These are phyloP conservation scores for western clawed frog (Xenopus tropicalis) DNA, from an alignment of 2,113 vertebrate species.

Conservation along the genomic window DNA sequence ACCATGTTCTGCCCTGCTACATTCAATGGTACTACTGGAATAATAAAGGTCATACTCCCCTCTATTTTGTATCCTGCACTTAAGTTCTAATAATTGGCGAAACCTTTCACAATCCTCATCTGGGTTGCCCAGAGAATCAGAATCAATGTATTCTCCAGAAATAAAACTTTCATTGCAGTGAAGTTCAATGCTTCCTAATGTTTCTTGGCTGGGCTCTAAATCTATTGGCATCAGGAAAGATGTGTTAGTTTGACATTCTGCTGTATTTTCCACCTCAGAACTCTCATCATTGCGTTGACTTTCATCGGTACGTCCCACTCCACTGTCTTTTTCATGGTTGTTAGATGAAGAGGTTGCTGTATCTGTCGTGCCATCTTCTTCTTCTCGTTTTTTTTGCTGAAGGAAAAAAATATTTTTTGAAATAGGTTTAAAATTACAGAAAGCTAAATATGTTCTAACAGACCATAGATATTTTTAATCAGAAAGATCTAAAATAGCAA, in stretches of 20 bases:
- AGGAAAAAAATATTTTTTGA: conserved; percentile 43
- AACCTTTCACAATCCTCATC: conserved; percentile 82
- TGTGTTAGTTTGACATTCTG: conserved; percentile 68
- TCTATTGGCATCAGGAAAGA: conserved; percentile 65
- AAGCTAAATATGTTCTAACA: too few species aligned
- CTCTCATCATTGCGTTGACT: conserved; percentile 73
- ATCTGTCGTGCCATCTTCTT: conserved; percentile 83
- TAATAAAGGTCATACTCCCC: conserved; percentile 92
- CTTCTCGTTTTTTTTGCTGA: conserved; percentile 77
- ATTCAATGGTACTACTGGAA: conserved; percentile 82
- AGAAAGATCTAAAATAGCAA: too few species aligned
- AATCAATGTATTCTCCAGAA: conserved; percentile 64
- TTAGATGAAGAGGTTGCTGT: conserved; percentile 86
- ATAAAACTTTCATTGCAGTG: conserved; percentile 65
- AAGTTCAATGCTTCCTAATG: conserved; percentile 56
- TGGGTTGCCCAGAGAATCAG: conserved; percentile 61
- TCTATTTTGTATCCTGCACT: conserved; percentile 88
- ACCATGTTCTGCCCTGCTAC: conserved; percentile 74
- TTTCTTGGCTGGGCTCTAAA: conserved; percentile 61
- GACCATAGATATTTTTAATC: too few species aligned
- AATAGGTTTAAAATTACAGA: background rate
- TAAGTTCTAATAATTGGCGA: conserved; percentile 89
- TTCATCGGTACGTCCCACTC: conserved; percentile 72
- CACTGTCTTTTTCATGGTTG: conserved; percentile 77
- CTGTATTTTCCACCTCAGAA: conserved; percentile 78